phyloP scores from a whole-genome alignment of 2,113 vertebrate genomes.

The Catharus bicknelli region DNA sequence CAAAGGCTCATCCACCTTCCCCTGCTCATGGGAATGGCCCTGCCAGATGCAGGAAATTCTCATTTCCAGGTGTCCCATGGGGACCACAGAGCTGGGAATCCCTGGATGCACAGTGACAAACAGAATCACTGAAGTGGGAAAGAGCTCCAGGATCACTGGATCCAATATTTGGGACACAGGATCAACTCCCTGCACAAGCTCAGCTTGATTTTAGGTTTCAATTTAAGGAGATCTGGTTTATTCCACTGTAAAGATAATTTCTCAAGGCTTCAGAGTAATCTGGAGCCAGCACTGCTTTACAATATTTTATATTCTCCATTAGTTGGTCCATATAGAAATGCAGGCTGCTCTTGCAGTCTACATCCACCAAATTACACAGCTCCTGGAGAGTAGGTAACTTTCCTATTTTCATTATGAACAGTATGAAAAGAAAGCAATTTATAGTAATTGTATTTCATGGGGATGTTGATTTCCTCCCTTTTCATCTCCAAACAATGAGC shows the following conservation, averaged over 20 bases:
- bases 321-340: background rate
- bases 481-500: constrained; percentile 78
- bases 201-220: background rate
- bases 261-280: background rate
- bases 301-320: background rate
- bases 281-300: background rate
- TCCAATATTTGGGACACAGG: background rate
- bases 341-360: background rate
- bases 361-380: background rate
- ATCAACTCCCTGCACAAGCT: background rate
- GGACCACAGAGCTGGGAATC: background rate
- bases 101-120: background rate
- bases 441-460: constrained; percentile 48
- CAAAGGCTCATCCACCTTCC: background rate
- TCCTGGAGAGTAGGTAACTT: background rate
- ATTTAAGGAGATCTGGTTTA: background rate
- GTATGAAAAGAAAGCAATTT: constrained; percentile 38
- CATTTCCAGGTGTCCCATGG: accelerated
- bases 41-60: background rate
- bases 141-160: accelerated
- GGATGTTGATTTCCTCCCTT: constrained; percentile 69
- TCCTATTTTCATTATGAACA: constrained; percentile 12
- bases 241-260: background rate
- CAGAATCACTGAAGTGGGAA: background rate
- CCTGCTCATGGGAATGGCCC: background rate